Conservation (phyloP, 2,113 vertebrate species). For the Desmodus rotundus region DNA sequence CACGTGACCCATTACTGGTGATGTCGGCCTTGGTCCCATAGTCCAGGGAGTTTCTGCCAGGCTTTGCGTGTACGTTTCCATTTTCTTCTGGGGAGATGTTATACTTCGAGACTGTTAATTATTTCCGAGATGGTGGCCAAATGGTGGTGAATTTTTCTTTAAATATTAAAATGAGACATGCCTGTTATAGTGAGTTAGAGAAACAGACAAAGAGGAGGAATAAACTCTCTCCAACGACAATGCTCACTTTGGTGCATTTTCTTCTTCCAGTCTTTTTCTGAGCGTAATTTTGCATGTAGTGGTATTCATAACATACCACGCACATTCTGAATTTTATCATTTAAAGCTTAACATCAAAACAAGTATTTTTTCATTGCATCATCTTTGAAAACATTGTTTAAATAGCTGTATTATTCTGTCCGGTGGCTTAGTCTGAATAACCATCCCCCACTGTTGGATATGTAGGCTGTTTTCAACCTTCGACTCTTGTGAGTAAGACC, state of each 20-base stretch:
- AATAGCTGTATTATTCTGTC: not conserved
- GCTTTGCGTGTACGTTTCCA: not conserved
- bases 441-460: not conserved
- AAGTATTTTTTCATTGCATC: not conserved
- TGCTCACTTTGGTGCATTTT: not conserved
- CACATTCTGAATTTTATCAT: not conserved
- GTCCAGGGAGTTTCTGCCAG: not conserved
- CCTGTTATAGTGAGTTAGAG: not conserved
- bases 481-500: not conserved
- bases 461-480: not conserved
- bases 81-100: conserved; percentile 4
- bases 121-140: conserved; percentile 2
- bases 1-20: not conserved
- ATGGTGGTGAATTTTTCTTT: not conserved
- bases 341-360: conserved; percentile 2
- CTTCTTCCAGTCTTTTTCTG: not conserved
- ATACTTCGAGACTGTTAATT: conserved; percentile 6
- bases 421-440: not conserved
- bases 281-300: not conserved
- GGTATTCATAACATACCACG: not conserved
- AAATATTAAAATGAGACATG: not conserved
- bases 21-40: accelerated
- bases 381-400: not conserved
- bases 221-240: not conserved
- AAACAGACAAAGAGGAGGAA: not conserved